Evolutionary conservation across 2,888 invertebrate species (phyloP).

Genomic region (Patella pellucida): DNA sequence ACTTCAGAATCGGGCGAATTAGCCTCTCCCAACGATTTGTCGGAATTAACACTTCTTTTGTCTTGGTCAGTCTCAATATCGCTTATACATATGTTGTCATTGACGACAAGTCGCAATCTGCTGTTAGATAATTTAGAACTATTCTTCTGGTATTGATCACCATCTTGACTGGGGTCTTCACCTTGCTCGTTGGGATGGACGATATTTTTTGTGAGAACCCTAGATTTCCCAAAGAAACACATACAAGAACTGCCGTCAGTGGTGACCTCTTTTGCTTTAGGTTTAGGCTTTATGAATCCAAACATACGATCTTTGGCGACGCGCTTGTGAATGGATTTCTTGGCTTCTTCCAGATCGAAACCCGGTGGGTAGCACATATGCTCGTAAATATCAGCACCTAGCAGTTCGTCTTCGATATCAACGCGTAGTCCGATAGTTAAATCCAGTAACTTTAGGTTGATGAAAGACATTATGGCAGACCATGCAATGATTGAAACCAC

Average conservation of each 20-base stretch:
- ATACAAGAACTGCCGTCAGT: background rate
- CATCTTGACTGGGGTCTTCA: too few relatives aligned
- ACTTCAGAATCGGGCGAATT: too few relatives aligned
- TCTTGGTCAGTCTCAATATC: too few relatives aligned
- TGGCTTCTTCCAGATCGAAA: background rate
- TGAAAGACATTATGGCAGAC: conserved; percentile 81
- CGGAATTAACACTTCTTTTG: too few relatives aligned
- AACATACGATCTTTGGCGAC: background rate
- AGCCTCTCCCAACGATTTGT: too few relatives aligned
- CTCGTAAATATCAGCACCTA: conserved; percentile 91
- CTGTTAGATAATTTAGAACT: too few relatives aligned
- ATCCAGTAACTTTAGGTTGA: conserved; percentile 74
- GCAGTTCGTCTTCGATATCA: conserved; percentile 86
- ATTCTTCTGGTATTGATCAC: too few relatives aligned
- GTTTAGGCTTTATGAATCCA: background rate
- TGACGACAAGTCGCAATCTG: too few relatives aligned
- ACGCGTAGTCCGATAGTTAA: conserved; percentile 77
- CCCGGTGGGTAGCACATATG: conserved; percentile 72
- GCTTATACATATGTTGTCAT: too few relatives aligned
- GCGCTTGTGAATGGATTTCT: background rate
- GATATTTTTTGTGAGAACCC: background rate
- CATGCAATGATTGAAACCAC: conserved; percentile 81
- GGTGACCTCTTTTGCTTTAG: background rate
- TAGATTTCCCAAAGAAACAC: background rate
- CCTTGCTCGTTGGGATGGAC: background rate